Percentiles rank a stretch among this genome's conserved stretches.
phyloP scores from a whole-genome alignment of 2,797 vertebrate species.

The Champsocephalus esox region DNA sequence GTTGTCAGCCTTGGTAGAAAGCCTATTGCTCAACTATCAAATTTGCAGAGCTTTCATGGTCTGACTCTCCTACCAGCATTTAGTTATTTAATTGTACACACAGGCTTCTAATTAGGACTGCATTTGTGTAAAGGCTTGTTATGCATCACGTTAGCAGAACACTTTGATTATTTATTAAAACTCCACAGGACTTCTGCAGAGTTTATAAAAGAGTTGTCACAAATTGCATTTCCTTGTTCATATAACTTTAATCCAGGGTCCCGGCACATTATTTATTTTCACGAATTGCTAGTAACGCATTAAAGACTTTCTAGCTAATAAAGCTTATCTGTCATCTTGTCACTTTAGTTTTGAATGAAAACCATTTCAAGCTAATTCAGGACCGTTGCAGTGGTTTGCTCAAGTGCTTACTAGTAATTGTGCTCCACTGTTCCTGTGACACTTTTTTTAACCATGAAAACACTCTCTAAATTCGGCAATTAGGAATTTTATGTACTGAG shows the following conservation, averaged over 20 bases:
- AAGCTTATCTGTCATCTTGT: slow-evolving; percentile 1
- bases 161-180: neutral
- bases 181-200: slow-evolving; percentile 1
- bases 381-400: neutral
- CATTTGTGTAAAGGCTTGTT: slow-evolving; percentile 4
- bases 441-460: slow-evolving; percentile 13
- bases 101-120: slow-evolving; percentile 11
- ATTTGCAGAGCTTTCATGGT: neutral
- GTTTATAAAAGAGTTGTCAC: neutral
- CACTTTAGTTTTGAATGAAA: neutral
- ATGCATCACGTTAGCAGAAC: slow-evolving; percentile 5
- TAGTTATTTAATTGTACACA: slow-evolving; percentile 11
- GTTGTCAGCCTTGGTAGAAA: neutral
- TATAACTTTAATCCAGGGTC: neutral
- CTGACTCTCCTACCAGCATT: neutral
- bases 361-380: neutral
- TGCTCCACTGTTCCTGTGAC: neutral
- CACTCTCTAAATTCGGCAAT: neutral
- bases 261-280: neutral
- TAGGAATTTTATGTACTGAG: neutral
- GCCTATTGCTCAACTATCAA: neutral
- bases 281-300: neutral
- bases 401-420: neutral
- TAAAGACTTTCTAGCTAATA: neutral
- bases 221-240: neutral